Conservation (phyloP, 2,797 vertebrate genomes). For the Gobio occitaniae region DNA sequence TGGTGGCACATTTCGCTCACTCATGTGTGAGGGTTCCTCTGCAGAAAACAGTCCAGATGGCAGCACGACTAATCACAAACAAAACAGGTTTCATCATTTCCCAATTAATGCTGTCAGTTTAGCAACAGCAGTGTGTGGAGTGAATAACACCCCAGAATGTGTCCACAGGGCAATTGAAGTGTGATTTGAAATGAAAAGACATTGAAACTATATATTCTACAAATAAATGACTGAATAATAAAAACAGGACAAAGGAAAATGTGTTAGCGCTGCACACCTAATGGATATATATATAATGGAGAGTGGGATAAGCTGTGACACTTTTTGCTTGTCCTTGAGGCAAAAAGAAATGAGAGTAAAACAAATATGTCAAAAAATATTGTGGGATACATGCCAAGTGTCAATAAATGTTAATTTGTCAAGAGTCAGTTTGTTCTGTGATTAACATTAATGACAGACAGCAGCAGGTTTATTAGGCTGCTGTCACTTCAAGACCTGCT, state of each 20-base stretch:
- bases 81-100: slow-evolving; percentile 62
- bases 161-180: slow-evolving; percentile 35
- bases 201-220: slow-evolving; percentile 9
- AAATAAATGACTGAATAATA: slow-evolving; percentile 8
- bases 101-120: slow-evolving; percentile 60
- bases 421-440: too few species aligned
- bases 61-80: slow-evolving; percentile 62
- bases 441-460: too few species aligned
- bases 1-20: slow-evolving; percentile 40
- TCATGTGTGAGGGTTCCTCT: slow-evolving; percentile 52
- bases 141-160: slow-evolving; percentile 37
- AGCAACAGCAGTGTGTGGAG: slow-evolving; percentile 54
- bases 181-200: slow-evolving; percentile 33
- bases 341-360: slow-evolving; percentile 23
- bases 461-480: too few species aligned
- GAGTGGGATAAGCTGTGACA: background rate
- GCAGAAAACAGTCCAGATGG: slow-evolving; percentile 63
- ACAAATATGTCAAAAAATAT: slow-evolving; percentile 16
- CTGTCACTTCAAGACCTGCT: too few species aligned
- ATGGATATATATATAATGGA: background rate
- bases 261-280: background rate
- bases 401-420: too few species aligned
- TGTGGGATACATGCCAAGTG: background rate
- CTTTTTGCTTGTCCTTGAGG: slow-evolving; percentile 9
- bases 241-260: slow-evolving; percentile 14